A percentile compares a stretch with the other conserved stretches of the same genome.
These are phyloP conservation scores for Gymnocypris eckloni DNA, from an alignment of 2,797 vertebrate genomes.

Conservation along the genomic window DNA sequence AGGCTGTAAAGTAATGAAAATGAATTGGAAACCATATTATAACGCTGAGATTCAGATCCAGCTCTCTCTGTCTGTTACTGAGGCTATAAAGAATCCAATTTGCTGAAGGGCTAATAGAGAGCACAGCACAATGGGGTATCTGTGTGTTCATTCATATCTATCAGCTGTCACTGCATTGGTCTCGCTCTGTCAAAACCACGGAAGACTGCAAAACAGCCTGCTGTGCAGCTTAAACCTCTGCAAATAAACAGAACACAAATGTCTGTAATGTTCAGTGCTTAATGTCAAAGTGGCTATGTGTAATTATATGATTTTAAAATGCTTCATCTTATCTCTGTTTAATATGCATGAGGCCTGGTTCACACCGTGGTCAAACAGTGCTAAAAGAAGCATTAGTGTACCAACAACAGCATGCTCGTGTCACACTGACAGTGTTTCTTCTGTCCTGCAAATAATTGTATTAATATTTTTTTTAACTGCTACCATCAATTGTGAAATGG, in stretches of 20 bases:
- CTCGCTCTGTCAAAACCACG: slow-evolving; percentile 13
- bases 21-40: slow-evolving; percentile 58
- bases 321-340: background rate
- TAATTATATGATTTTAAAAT: background rate
- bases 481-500: background rate
- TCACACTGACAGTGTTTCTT: background rate
- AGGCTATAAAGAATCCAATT: slow-evolving; percentile 63
- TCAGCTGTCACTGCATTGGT: slow-evolving; percentile 41
- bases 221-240: slow-evolving; percentile 6
- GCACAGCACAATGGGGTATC: slow-evolving; percentile 48
- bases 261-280: background rate
- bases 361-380: background rate
- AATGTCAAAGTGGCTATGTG: background rate
- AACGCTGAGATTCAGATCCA: slow-evolving; percentile 49
- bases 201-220: slow-evolving; percentile 32
- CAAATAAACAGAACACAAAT: slow-evolving; percentile 16
- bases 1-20: slow-evolving; percentile 52
- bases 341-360: background rate
- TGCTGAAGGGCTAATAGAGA: slow-evolving; percentile 56
- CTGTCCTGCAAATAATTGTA: background rate
- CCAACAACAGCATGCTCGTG: background rate
- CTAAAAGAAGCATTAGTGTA: background rate
- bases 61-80: slow-evolving; percentile 50
- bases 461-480: background rate
- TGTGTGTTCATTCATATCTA: slow-evolving; percentile 46